phyloP scores from a whole-genome alignment of 1,140 invertebrate genomes.

The Drosophila truncata region DNA sequence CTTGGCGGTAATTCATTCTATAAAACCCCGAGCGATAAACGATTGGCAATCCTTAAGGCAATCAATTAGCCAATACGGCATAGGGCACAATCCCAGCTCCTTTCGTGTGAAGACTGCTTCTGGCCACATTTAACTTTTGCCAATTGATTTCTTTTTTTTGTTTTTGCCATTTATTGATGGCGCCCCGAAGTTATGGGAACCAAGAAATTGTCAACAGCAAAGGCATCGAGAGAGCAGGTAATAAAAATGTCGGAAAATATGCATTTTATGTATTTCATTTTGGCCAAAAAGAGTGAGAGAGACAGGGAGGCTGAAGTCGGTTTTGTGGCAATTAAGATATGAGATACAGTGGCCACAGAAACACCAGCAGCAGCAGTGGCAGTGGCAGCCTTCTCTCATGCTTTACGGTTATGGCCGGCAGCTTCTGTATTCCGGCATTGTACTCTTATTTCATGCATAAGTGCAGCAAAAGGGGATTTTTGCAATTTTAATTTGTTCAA shows the following conservation, averaged over 20 bases:
- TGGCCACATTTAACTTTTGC: constrained; percentile 49
- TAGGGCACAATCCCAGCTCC: background rate
- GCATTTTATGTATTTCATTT: constrained; percentile 58
- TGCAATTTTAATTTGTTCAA: constrained; percentile 80
- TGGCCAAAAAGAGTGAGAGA: constrained; percentile 12
- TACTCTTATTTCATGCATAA: constrained; percentile 53
- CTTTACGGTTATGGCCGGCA: constrained; percentile 65
- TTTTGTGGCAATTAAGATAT: constrained; percentile 69
- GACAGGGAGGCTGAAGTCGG: constrained; percentile 4
- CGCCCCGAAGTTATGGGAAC: constrained; percentile 43
- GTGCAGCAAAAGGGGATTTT: constrained; percentile 70
- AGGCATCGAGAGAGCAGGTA: constrained; percentile 26
- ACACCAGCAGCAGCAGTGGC: constrained; percentile 10
- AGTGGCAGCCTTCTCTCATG: constrained; percentile 42
- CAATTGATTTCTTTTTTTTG: constrained; percentile 41
- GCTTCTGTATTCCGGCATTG: constrained; percentile 52
- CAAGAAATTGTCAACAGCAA: constrained; percentile 51
- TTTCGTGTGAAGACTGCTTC: constrained; percentile 25
- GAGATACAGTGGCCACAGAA: constrained; percentile 34
- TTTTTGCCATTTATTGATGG: constrained; percentile 38
- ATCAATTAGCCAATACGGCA: constrained; percentile 37
- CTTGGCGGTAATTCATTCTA: constrained; percentile 30
- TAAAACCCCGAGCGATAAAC: constrained; percentile 25
- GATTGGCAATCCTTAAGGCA: constrained; percentile 16
- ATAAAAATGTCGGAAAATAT: constrained; percentile 57